Evolutionary conservation across 2,888 invertebrate genomes (phyloP), one percentile per base, ranked within the genome.

Genomic region (Phaonia tiefii): DNA sequence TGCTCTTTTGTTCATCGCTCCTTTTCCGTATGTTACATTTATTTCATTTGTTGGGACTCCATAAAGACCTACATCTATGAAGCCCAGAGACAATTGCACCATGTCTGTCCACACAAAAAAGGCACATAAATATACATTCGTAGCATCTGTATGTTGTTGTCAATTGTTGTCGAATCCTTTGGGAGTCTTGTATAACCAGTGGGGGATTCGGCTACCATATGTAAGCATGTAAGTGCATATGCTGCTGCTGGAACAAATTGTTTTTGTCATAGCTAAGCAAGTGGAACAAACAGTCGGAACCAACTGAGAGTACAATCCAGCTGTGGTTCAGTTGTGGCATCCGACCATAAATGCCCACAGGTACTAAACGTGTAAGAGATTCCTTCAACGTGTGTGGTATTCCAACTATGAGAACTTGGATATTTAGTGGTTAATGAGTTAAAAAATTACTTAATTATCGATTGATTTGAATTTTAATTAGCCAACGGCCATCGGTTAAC

Each of bases 381-480:
- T 37, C 10, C 37, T 17, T 17, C 49, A 39, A 51, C 51, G 39
- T 63, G 58, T 51, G 39, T 60, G 69, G 69, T 69, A 69, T 69
- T 56, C 54, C 46, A 42, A 51, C 39, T 42, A 65, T 71, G 69
- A 46, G 70, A 70, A 80, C 65, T 70, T 39, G 11, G 17, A 22
- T 42, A 20, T 39, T 42, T 42, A 56, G 22, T 13, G 71, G 81
- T 75, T 72, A 78, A 81, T 81, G 81, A 78, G 75, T 78, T 75
- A 75, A 77, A 42, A 81, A 3, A 78, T 75, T 69, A 78, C 81
- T 81, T 81, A 81, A 81, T 81, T 81, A 81, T 67, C 56, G 75
- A 72, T 78, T 71, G 77, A 78, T 78, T 76, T 76, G 73, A 63
- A 78, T 78, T 76, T 76, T 76, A 63, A 31, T 20, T 51, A 17